These are phyloP conservation scores for Drosophila austrosaltans DNA, from an alignment of 2,888 invertebrate species.

Conservation along the genomic window DNA sequence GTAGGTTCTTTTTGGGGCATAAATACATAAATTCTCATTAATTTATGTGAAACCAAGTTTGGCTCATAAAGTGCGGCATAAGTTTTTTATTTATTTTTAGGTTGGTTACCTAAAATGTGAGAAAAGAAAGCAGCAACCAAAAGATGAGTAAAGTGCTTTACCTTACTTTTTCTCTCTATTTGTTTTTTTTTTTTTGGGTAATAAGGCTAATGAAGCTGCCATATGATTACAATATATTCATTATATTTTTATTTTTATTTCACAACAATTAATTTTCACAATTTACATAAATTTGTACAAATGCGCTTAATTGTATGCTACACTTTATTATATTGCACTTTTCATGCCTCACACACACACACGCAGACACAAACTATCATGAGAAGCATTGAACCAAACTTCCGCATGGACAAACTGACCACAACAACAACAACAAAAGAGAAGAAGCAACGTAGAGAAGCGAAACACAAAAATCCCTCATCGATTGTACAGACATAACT, in stretches of 20 bases:
- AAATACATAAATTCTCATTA: conserved; percentile 75
- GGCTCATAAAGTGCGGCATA: conserved; percentile 60
- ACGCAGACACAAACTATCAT: conserved; percentile 12
- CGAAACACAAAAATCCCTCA: conserved; percentile 30
- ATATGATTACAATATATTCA: conserved; percentile 30
- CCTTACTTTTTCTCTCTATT: too few relatives aligned
- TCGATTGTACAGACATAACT: conserved; percentile 64
- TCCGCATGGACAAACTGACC: conserved; percentile 36
- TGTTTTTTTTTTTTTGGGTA: conserved; percentile 24
- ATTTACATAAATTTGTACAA: conserved; percentile 36
- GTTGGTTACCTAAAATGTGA: not conserved
- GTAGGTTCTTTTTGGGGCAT: conserved; percentile 58
- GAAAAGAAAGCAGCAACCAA: not conserved
- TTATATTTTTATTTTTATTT: not conserved
- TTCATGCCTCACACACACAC: conserved; percentile 21
- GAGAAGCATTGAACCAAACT: conserved; percentile 36
- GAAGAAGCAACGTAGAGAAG: conserved; percentile 4
- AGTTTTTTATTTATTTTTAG: conserved; percentile 42
- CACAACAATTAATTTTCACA: conserved; percentile 17
- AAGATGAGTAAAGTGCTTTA: conserved; percentile 25
- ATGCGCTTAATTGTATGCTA: conserved; percentile 25
- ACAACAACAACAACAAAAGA: conserved; percentile 25
- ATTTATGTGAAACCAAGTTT: conserved; percentile 59
- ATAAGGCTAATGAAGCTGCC: conserved; percentile 65
- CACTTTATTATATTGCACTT: conserved; percentile 21